phyloP scores from a whole-genome alignment of 2,888 invertebrate species.

The Petrophora chlorosata region DNA sequence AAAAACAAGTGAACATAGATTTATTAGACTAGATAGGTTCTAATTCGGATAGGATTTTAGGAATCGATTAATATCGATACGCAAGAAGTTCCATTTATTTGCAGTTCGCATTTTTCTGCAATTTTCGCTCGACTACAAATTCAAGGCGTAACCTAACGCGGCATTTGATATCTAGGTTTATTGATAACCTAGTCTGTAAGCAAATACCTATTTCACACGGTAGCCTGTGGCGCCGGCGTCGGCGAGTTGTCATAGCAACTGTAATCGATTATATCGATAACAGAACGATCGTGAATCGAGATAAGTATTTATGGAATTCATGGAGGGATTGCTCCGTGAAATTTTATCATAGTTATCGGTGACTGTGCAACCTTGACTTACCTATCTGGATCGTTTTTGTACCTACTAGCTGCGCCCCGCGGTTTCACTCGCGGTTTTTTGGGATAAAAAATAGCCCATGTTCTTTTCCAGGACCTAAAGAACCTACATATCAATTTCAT shows the following conservation, averaged over 20 bases:
- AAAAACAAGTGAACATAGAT: too few relatives aligned
- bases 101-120: neutral
- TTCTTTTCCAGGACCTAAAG: too few relatives aligned
- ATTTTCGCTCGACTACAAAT: constrained; percentile 1
- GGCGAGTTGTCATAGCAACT: constrained; percentile 21
- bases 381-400: neutral
- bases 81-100: too few relatives aligned
- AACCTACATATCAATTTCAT: too few relatives aligned
- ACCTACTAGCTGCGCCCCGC: too few relatives aligned
- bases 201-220: constrained; percentile 14
- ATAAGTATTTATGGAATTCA: constrained; percentile 5
- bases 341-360: neutral
- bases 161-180: constrained; percentile 18
- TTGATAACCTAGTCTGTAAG: constrained; percentile 26
- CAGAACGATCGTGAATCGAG: constrained; percentile 3
- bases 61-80: too few relatives aligned
- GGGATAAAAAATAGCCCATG: too few relatives aligned
- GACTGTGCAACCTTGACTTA: neutral
- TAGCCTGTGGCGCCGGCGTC: constrained; percentile 18
- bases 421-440: too few relatives aligned
- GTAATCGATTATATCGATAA: constrained; percentile 14
- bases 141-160: constrained; percentile 18
- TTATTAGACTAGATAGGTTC: too few relatives aligned
- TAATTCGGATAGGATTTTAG: too few relatives aligned
- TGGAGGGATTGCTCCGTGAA: neutral